These are phyloP conservation scores for Myzus persicae DNA, from an alignment of 1,140 invertebrate genomes.

Conservation along the genomic window DNA sequence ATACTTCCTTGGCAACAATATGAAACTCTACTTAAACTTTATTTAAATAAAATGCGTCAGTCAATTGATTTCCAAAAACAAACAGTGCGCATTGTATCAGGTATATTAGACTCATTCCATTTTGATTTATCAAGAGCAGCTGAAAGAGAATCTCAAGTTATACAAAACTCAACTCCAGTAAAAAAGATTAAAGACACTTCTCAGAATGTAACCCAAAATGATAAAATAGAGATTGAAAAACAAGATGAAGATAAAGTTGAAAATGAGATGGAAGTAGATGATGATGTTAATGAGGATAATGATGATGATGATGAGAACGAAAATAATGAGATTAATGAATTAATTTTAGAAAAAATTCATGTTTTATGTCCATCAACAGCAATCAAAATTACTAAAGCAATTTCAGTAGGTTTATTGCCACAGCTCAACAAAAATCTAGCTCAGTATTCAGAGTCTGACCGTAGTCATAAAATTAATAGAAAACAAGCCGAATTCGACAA, in stretches of 20 bases:
- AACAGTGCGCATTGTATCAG: conserved; percentile 79
- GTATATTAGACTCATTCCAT: conserved; percentile 90
- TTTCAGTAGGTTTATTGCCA: conserved; percentile 72
- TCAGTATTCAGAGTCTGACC: conserved; percentile 76
- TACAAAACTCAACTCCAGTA: conserved; percentile 60
- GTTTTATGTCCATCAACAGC: conserved; percentile 75
- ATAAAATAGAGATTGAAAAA: conserved; percentile 48
- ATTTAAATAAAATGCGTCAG: conserved; percentile 77
- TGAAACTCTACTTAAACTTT: conserved; percentile 79
- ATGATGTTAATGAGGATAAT: conserved; percentile 61
- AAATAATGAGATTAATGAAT: conserved; percentile 61
- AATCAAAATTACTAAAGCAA: conserved; percentile 75
- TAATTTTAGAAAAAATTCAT: conserved; percentile 67
- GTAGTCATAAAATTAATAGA: conserved; percentile 79
- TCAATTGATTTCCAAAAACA: conserved; percentile 82
- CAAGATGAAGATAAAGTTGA: conserved; percentile 49
- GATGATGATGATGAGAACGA: conserved; percentile 62
- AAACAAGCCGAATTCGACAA: conserved; percentile 70
- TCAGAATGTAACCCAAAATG: conserved; percentile 61
- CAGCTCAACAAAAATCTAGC: conserved; percentile 75
- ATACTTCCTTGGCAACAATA: conserved; percentile 88
- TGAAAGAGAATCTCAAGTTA: conserved; percentile 60
- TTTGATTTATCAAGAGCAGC: conserved; percentile 81
- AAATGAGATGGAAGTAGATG: conserved; percentile 60
- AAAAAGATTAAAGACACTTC: conserved; percentile 63